phyloP scores from a whole-genome alignment of 1,140 invertebrate species.

The Brachionus calyciflorus region DNA sequence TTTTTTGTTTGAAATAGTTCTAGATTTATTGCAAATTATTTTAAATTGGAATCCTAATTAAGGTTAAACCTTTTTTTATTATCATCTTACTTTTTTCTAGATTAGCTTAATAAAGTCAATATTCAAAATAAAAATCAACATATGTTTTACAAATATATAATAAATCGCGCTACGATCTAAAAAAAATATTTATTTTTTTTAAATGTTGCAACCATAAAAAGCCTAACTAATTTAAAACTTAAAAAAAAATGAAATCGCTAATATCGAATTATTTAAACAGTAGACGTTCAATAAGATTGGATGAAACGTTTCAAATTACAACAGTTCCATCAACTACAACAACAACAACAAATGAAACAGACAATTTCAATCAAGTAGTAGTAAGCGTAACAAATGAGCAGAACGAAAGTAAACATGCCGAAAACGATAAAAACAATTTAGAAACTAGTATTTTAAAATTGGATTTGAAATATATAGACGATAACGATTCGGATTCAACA shows the following conservation, averaged over 20 bases:
- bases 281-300: conserved; percentile 30
- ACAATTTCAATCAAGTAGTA: not conserved
- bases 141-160: not conserved
- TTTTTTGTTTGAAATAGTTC: no score
- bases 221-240: not conserved
- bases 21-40: conserved; percentile 5
- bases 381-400: not conserved
- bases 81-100: not conserved
- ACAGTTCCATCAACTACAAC: no score
- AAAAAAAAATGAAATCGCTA: conserved; percentile 13
- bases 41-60: conserved; percentile 36
- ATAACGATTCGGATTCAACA: conserved; percentile 28
- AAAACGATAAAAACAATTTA: not conserved
- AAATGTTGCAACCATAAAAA: not conserved
- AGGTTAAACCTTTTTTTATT: not conserved
- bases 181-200: not conserved
- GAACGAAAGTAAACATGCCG: conserved; percentile 2
- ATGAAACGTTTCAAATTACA: no score
- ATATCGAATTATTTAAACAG: conserved; percentile 44
- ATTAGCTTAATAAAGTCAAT: conserved; percentile 11
- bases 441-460: conserved; percentile 40
- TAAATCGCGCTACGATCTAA: no score
- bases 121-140: conserved; percentile 5
- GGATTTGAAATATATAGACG: conserved; percentile 29
- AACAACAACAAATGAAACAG: not conserved